phyloP scores from a whole-genome alignment of 2,888 invertebrate species.

The Alviniconcha strummeri region DNA sequence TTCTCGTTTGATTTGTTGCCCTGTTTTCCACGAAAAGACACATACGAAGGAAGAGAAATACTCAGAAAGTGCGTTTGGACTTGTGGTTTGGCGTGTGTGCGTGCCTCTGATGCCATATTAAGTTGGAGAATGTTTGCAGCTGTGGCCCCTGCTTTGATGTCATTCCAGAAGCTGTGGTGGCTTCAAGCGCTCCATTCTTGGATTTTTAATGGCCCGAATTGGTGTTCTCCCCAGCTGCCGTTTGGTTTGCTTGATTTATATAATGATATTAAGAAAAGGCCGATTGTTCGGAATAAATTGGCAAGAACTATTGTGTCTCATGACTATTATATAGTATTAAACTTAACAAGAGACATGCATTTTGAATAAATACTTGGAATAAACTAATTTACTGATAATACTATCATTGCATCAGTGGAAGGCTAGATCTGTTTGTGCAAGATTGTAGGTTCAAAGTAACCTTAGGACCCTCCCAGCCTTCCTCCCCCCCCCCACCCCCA shows the following conservation, averaged over 20 bases:
- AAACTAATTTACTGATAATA: too few relatives aligned
- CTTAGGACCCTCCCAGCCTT: too few relatives aligned
- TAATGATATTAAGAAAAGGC: too few relatives aligned
- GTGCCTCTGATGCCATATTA: neutral
- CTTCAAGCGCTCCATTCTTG: neutral
- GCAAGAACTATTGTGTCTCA: too few relatives aligned
- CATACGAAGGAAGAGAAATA: neutral
- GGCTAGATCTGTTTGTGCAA: too few relatives aligned
- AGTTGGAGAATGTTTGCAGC: neutral
- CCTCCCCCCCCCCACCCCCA: too few relatives aligned
- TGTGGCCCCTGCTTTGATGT: neutral
- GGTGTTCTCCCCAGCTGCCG: neutral
- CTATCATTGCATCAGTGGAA: too few relatives aligned
- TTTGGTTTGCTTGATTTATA: neutral
- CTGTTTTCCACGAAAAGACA: slow-evolving; percentile 9
- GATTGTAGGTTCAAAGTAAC: too few relatives aligned
- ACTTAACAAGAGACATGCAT: too few relatives aligned
- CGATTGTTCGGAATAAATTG: too few relatives aligned
- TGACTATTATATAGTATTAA: too few relatives aligned
- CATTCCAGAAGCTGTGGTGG: neutral
- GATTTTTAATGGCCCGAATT: neutral
- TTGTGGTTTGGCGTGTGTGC: neutral
- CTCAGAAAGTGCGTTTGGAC: neutral
- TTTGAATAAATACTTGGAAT: too few relatives aligned
- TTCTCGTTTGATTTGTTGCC: slow-evolving; percentile 18